Evolutionary conservation across 2,797 vertebrate genomes (phyloP).

Genomic region (Mormyrus proboscirostris): DNA sequence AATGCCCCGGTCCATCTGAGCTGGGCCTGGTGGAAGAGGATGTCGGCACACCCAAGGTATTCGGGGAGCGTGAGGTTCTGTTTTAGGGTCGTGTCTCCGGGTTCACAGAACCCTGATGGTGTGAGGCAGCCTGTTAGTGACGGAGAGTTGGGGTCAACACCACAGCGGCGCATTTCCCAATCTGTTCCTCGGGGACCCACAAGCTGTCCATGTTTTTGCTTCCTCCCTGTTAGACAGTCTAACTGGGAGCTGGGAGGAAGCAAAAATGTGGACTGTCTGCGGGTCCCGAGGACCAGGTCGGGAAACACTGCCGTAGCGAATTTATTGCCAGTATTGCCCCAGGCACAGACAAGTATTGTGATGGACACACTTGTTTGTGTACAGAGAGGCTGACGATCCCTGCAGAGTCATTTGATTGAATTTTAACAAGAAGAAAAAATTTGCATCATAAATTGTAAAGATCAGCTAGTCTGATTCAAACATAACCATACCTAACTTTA

Average conservation of each 20-base stretch:
- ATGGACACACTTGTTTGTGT: neutral
- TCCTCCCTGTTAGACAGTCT: neutral
- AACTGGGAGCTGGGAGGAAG: neutral
- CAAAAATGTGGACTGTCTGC: neutral
- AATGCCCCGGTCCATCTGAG: slow-evolving; percentile 66
- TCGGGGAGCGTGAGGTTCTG: slow-evolving; percentile 27
- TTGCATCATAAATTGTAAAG: neutral
- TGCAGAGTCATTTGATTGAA: neutral
- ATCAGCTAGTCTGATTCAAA: neutral
- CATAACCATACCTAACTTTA: neutral
- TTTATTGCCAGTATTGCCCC: neutral
- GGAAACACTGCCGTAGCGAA: neutral
- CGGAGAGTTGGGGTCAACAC: neutral
- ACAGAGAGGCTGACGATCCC: neutral
- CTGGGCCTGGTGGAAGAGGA: slow-evolving; percentile 86
- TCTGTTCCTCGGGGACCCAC: neutral
- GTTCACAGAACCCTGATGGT: neutral
- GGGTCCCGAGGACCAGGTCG: neutral
- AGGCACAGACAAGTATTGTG: neutral
- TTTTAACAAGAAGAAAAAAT: neutral
- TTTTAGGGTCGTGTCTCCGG: neutral
- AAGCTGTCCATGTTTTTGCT: neutral
- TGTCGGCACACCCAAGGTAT: slow-evolving; percentile 87
- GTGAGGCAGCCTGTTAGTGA: neutral
- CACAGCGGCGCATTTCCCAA: neutral